Evolutionary conservation across 2,888 invertebrate species (phyloP), one percentile per base, ranked within the genome.

Genomic region (Xanthia icteritia): DNA sequence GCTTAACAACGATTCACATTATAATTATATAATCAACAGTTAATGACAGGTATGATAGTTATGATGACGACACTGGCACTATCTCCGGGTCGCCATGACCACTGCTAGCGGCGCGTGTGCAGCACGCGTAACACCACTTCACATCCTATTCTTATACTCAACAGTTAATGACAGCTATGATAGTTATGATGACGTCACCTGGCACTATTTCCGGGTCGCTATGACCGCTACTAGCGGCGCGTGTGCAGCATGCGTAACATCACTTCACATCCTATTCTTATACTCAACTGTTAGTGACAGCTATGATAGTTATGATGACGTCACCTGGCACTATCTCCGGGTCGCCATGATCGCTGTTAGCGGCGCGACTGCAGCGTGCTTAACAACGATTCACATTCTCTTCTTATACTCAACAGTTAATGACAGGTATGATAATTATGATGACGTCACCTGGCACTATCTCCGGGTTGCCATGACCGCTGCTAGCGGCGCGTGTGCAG

Each of bases 241-340:
- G 90, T 92, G 91, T 84, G 91, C 90, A 86, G 91, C 88, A 79
- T 89, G 84, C 87, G 71, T 67, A 85, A 74, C 89, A 92, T 92
- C 91, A 92, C 92, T 94, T 96, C 94, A 95, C 96, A 95, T 96
- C 90, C 92, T 94, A 92, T 88, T 83, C 86, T 8, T 31, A 60
- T 31, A 31, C 60, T 31, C 17, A 60, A 60, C 9, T 31, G 1
- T 31, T 31, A 31, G 31, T 17, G n/a, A n/a, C n/a, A n/a, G n/a
- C n/a, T n/a, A n/a, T n/a, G n/a, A n/a, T n/a, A n/a, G n/a, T n/a
- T n/a, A n/a, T n/a, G n/a, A n/a, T n/a, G n/a, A n/a, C n/a, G n/a
- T n/a, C n/a, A n/a, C 95, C 95, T 95, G 93, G 88, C 93, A 95
- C 95, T 96, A 95, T 95, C 95, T 96, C 91, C 93, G 92, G 87